Conservation (phyloP, 2,797 vertebrate genomes). For the Mus minutoides region DNA sequence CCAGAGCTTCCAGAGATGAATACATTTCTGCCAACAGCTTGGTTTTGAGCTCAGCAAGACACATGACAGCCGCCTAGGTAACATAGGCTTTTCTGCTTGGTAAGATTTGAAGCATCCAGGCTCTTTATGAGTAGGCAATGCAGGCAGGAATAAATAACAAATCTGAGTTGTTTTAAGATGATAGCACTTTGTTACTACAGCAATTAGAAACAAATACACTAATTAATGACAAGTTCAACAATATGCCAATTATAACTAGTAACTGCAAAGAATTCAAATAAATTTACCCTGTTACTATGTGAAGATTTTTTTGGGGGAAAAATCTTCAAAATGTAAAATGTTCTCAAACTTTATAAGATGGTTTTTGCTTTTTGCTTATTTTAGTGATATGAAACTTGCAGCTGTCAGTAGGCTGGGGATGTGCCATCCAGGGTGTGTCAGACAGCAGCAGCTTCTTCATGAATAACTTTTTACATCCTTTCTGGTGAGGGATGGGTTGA, state of each 20-base stretch:
- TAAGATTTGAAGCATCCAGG: not conserved
- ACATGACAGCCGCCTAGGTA: not conserved
- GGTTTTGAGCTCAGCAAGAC: not conserved
- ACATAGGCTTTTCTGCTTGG: not conserved
- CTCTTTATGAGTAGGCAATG: not conserved
- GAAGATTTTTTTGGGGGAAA: not conserved
- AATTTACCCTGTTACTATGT: not conserved
- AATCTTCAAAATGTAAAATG: constrained; percentile 35
- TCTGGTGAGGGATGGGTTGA: not conserved
- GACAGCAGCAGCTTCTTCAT: not conserved
- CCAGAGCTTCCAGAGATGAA: not conserved
- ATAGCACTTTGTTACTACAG: not conserved
- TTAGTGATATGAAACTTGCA: not conserved
- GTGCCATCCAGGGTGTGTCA: not conserved
- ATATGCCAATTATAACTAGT: not conserved
- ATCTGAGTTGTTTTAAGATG: not conserved
- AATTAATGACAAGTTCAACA: not conserved
- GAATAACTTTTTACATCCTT: not conserved
- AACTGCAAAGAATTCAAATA: not conserved
- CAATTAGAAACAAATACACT: not conserved
- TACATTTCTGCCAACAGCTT: not conserved
- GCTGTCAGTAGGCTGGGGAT: not conserved
- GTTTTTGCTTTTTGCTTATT: not conserved
- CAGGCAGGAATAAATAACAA: not conserved
- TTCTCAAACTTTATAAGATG: not conserved